These are phyloP conservation scores for Chymomyza amoena DNA, from an alignment of 2,888 invertebrate species.

Conservation along the genomic window DNA sequence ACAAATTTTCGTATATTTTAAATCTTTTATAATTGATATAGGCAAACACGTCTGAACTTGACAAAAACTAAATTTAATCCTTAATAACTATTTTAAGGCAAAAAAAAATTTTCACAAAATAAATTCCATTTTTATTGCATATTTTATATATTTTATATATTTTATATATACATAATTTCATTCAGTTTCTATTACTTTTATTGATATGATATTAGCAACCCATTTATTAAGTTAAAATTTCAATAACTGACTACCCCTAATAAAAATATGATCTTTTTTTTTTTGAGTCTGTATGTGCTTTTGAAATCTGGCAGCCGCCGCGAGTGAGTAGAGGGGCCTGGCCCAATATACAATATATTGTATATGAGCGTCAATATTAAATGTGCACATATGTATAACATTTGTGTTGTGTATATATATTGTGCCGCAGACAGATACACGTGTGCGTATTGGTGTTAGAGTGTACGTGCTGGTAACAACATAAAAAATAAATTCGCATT, in stretches of 20 bases:
- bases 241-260: not conserved
- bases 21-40: no score
- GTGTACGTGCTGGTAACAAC: conserved; percentile 29
- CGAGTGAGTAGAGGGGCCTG: not conserved
- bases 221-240: not conserved
- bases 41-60: no score
- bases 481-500: conserved; percentile 50
- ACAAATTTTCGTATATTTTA: no score
- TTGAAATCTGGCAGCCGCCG: not conserved
- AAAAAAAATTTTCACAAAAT: no score
- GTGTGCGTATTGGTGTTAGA: conserved; percentile 33
- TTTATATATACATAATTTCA: no score
- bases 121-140: no score
- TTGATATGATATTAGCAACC: no score
- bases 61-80: no score
- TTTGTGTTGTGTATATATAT: conserved; percentile 13
- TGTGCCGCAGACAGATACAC: not conserved
- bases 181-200: no score
- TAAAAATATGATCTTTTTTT: not conserved
- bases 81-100: no score
- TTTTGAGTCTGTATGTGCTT: not conserved
- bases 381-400: conserved; percentile 8
- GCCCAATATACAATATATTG: not conserved
- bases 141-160: no score
- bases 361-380: conserved; percentile 22